A percentile compares a stretch with the other conserved stretches of the same genome.
These are phyloP conservation scores for Xerus inauris DNA, from an alignment of 2,113 vertebrate species.

Conservation along the genomic window DNA sequence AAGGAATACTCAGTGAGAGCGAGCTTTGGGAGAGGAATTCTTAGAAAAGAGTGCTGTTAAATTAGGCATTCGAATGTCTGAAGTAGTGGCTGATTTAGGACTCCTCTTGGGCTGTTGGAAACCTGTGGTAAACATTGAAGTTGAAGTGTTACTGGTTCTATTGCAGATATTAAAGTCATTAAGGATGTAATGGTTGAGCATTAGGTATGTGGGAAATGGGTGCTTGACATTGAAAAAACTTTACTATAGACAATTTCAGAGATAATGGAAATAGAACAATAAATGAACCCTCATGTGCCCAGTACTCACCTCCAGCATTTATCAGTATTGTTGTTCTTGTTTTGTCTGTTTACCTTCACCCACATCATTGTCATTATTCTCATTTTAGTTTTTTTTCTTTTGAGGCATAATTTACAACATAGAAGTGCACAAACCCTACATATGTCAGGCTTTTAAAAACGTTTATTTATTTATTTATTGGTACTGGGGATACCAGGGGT, in stretches of 20 bases:
- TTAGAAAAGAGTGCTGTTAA: not conserved
- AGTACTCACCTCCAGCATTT: not conserved
- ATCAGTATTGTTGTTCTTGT: not conserved
- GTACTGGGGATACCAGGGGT: too few species aligned
- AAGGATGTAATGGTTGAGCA: not conserved
- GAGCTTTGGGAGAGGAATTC: not conserved
- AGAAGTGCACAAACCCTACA: not conserved
- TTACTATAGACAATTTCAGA: slow-evolving; percentile 2
- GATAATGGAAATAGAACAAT: not conserved
- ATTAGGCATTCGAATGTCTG: not conserved
- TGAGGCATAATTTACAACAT: not conserved
- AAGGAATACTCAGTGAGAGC: not conserved
- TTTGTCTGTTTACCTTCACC: not conserved
- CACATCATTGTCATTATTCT: not conserved
- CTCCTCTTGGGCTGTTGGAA: not conserved
- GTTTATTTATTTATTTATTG: too few species aligned
- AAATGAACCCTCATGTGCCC: not conserved
- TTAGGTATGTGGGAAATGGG: not conserved
- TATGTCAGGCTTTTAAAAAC: not conserved
- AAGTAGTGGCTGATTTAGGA: not conserved
- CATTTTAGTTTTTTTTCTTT: slow-evolving; percentile 24
- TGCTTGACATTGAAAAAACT: not conserved
- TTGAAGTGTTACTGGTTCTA: not conserved
- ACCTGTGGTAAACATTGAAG: not conserved
- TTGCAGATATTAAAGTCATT: not conserved